Evolutionary conservation across 2,113 vertebrate species (phyloP).

Genomic region (Cyphomyrus discorhynchus): DNA sequence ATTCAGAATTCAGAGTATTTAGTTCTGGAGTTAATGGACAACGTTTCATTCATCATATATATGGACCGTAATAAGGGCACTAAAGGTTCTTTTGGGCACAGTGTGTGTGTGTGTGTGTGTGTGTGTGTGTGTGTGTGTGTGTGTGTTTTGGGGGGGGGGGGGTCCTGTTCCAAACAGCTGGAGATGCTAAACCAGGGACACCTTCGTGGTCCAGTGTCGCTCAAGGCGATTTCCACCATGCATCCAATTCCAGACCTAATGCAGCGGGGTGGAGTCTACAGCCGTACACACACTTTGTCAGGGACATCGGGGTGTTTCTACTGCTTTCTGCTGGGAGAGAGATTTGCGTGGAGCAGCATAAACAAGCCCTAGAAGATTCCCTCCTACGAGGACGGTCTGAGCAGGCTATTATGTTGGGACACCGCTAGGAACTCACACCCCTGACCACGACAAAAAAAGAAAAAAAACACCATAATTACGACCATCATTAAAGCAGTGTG

Average conservation of each 20-base stretch:
- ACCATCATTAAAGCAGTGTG: neutral
- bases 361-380: neutral
- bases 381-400: neutral
- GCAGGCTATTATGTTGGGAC: neutral
- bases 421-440: neutral
- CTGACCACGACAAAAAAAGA: neutral
- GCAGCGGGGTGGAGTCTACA: constrained; percentile 45
- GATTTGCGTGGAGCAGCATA: neutral
- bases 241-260: constrained; percentile 66
- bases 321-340: neutral
- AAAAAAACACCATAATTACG: neutral
- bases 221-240: constrained; percentile 66
- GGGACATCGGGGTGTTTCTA: constrained; percentile 31
- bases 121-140: rapidly evolving
- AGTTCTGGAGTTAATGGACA: neutral
- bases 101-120: neutral
- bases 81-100: neutral
- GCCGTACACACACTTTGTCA: constrained; percentile 9
- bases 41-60: neutral
- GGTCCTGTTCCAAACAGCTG: constrained; percentile 24
- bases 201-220: constrained; percentile 55
- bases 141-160: neutral
- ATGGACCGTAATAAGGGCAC: neutral
- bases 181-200: constrained; percentile 45
- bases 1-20: neutral